These are phyloP conservation scores for Neopelma chrysocephalum DNA, from an alignment of 2,797 vertebrate genomes.

Conservation along the genomic window DNA sequence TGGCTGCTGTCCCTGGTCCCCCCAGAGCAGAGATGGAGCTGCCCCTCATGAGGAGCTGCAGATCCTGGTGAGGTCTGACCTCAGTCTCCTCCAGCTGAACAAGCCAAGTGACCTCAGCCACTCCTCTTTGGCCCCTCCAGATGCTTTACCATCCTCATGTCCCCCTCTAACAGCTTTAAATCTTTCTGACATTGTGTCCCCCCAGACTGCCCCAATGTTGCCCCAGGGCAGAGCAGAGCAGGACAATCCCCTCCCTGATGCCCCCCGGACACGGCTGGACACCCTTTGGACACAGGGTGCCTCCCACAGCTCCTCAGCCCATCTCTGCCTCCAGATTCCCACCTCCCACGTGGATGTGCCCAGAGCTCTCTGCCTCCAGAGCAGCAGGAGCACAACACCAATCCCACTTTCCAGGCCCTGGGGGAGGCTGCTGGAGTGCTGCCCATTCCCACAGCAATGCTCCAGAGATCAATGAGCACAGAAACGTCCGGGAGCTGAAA, in stretches of 20 bases:
- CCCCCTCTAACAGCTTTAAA: background rate
- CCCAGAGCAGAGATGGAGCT: too few relatives aligned
- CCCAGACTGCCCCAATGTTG: background rate
- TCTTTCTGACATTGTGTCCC: background rate
- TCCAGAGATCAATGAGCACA: background rate
- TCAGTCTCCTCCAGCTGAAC: background rate
- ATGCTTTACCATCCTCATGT: background rate
- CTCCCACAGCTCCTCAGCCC: background rate
- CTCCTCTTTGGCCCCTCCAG: background rate
- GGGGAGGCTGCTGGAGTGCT: background rate
- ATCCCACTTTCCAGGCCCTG: background rate
- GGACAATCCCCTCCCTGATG: background rate
- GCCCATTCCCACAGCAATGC: background rate
- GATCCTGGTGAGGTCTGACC: background rate
- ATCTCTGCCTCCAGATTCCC: background rate
- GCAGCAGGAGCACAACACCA: background rate
- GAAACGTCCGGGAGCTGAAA: background rate
- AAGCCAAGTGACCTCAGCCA: background rate
- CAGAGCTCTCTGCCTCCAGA: background rate
- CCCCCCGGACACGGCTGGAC: background rate
- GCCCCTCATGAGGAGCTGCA: background rate
- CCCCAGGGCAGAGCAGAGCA: background rate
- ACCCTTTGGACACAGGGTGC: background rate
- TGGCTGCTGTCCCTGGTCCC: background rate
- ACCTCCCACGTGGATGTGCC: rapidly evolving